Base-by-base conservation (phyloP, 2,797 vertebrate genomes). In the Aldrovandia affinis region DNA sequence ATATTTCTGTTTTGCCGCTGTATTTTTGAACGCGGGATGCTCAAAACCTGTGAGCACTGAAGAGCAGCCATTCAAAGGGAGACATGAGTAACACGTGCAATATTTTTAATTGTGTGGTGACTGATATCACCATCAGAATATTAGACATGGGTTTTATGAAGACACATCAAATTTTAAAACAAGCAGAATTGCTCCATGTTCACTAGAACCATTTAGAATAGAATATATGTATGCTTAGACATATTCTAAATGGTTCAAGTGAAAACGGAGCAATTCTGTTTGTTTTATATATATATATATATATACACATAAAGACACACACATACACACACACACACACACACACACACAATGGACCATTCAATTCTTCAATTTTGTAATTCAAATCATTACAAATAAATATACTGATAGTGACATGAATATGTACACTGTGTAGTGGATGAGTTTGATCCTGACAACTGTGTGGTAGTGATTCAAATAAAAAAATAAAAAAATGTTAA, bases 21-120 rank as follows among this genome's bases (percentile, higher is more conserved):
- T 75, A 39, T 75, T 75, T 47, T 81, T 80, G 20, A 52, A 52
- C 55, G 39, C 78, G 30, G 22, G 79, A 81, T n/a, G 52, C 50
- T 65, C 57, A 82, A 82, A 42, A 14, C 6, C 22, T 50, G 4
- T 82, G 39, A 5, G 54, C 0, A 68, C 50, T 39, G 50, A 80
- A 25, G 39, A 6, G 36, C 70, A 44, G 10, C 18, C 20, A 47
- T 44, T 75, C 39, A 44, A 22, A 70, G 36, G 1, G 68, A 65
- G 68, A 70, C 12, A 12, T 6, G 12, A 50, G 47, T 50, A 20
- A 70, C 33, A 18, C 36, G 65, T 68, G 59, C n/a, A 63, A 63
- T 63, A 10, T 9, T n/a, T 33, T 68, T 68, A 30, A 68, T 68
- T 68, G n/a, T 68, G 28, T 28, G 33, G 63, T 30, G 30, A 33